Base-by-base conservation (phyloP, 2,888 invertebrate species). In the Salticus scenicus region DNA sequence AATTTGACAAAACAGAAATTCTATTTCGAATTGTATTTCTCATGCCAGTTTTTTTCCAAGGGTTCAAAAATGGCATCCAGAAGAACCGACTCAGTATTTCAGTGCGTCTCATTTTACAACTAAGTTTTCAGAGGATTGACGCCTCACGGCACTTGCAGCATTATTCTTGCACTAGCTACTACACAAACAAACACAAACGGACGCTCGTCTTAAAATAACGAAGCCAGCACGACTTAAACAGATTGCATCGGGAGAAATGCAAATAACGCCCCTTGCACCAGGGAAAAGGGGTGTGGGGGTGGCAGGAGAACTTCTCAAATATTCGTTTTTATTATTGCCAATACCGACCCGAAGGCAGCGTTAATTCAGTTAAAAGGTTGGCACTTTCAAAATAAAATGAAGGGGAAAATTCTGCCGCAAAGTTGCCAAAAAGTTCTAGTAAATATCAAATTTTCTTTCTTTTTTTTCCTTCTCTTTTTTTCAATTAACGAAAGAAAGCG, bases 311-410 rank as follows among this genome's bases (percentile, higher is more conserved):
- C 77, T 73, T 69, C 69, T 84, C 83, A 84, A 84, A 84, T 84
- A 84, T 84, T 84, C 77, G 83, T 77, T 84, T 77, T 81, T 81
- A 81, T 81, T 72, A 76, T 76, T 76, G 72, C 73, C 57, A 67
- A 84, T 33, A 42, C 73, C 57, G 24, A 57, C 51, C 69, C 76
- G 76, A 66, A 72, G 64, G 76, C 70, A 37, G 77, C 66, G 77
- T 84, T 84, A 84, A 84, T 84, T 84, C 83, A 42, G 83, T 77
- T 84, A 84, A 84, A 84, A 84, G 83, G 77, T 84, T 24, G 67
- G 77, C 77, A 77, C 67, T 83, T 73, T 83, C 71, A 20, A 37
- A 28, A 30, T 37, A 64, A 27, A 64, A 70, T n/a, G 63, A 27
- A 27, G 24, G 24, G 24, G 63, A 37, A 33, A 67, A 10, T 5